Evolutionary conservation across 2,797 vertebrate genomes (phyloP).

Genomic region (Rhabdomys pumilio): DNA sequence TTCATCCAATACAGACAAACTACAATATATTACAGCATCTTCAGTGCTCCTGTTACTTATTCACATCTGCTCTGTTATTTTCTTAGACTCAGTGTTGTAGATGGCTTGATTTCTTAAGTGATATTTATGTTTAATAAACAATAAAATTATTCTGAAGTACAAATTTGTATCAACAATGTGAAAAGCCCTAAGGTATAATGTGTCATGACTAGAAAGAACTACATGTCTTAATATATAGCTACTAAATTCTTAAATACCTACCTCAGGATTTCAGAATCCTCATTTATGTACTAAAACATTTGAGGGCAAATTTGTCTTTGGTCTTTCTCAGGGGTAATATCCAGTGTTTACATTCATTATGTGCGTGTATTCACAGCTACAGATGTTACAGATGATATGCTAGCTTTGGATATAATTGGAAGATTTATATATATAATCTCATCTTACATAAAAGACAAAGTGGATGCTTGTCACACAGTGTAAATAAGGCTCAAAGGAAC

Average conservation of each 20-base stretch:
- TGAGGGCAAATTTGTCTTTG: neutral
- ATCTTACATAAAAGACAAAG: neutral
- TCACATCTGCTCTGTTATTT: neutral
- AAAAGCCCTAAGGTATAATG: neutral
- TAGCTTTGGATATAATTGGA: neutral
- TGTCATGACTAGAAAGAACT: neutral
- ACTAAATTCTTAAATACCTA: conserved; percentile 8
- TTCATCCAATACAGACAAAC: neutral
- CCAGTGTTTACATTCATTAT: neutral
- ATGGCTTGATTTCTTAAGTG: neutral
- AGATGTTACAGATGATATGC: neutral
- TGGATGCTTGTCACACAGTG: fast-evolving
- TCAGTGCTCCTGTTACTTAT: neutral
- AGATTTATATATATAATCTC: neutral
- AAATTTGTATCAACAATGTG: neutral
- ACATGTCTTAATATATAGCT: neutral
- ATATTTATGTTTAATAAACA: conserved; percentile 46
- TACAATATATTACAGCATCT: neutral
- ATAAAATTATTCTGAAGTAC: conserved; percentile 13
- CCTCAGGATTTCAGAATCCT: neutral
- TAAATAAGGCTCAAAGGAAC: neutral
- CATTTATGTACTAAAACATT: neutral
- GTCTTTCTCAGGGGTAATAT: neutral
- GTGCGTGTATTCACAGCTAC: neutral
- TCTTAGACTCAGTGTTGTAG: neutral